Evolutionary conservation across 2,888 invertebrate species (phyloP).

Genomic region (Chaitophorus viminalis): DNA sequence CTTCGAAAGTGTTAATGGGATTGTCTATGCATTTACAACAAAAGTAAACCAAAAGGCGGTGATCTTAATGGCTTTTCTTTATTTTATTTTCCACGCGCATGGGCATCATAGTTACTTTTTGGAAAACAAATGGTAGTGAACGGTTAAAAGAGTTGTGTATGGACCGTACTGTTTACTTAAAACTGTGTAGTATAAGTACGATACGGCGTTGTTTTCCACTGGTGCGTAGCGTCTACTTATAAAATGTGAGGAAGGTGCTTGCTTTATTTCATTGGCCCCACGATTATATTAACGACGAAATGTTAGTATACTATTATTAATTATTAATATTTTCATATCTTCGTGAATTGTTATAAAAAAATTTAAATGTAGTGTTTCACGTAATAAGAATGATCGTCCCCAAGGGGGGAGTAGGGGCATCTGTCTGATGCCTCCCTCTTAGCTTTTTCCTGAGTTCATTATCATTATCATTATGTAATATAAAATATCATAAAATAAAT

Average conservation of each 20-base stretch:
- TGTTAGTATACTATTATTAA: neutral
- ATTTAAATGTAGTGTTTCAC: no score
- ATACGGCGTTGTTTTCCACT: neutral
- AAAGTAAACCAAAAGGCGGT: neutral
- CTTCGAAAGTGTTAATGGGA: neutral
- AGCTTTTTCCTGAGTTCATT: no score
- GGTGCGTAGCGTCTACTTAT: conserved; percentile 41
- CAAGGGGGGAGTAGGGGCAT: no score
- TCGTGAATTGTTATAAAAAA: no score
- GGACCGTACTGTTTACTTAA: neutral
- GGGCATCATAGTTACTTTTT: neutral
- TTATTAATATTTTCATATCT: neutral
- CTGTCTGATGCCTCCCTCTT: no score
- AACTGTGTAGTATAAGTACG: neutral
- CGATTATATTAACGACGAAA: neutral
- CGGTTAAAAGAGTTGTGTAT: neutral
- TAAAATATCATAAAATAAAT: no score
- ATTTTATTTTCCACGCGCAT: neutral
- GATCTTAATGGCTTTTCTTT: neutral
- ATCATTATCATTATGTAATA: no score
- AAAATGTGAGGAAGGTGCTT: conserved; percentile 15
- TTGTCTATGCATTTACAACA: neutral
- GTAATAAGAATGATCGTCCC: no score
- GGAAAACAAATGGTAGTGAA: neutral
- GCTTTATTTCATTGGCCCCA: neutral